These are phyloP conservation scores for Strix aluco DNA, from an alignment of 2,113 vertebrate genomes.

Conservation along the genomic window DNA sequence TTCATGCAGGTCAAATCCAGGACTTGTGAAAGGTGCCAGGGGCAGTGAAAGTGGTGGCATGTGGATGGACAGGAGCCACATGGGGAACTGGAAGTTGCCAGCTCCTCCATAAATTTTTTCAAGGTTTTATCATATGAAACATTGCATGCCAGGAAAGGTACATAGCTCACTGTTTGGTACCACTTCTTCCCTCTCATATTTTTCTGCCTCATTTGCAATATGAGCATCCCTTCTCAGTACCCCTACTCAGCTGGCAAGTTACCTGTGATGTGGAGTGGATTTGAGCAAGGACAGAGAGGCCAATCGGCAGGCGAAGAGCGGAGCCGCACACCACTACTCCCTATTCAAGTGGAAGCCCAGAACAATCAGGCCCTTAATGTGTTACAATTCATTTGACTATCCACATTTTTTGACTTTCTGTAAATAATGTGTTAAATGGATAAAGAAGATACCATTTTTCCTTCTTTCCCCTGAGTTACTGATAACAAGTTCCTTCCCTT, in stretches of 20 bases:
- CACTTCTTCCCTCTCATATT: background rate
- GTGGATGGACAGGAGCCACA: background rate
- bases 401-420: conserved; percentile 47
- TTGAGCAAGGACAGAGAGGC: background rate
- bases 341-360: background rate
- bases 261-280: background rate
- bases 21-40: background rate
- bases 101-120: background rate
- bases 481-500: conserved; percentile 66
- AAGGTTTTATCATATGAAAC: background rate
- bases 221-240: background rate
- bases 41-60: background rate
- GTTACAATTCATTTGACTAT: conserved; percentile 37
- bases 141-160: background rate
- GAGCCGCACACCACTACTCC: background rate
- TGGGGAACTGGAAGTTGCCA: background rate
- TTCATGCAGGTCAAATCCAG: background rate
- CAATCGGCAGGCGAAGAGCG: background rate
- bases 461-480: conserved; percentile 59
- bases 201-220: background rate
- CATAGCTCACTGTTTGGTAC: background rate
- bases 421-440: conserved; percentile 62
- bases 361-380: background rate
- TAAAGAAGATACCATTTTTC: conserved; percentile 63
- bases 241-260: background rate